Base-by-base conservation (phyloP, 1,140 invertebrate genomes). In the Physella acuta region DNA sequence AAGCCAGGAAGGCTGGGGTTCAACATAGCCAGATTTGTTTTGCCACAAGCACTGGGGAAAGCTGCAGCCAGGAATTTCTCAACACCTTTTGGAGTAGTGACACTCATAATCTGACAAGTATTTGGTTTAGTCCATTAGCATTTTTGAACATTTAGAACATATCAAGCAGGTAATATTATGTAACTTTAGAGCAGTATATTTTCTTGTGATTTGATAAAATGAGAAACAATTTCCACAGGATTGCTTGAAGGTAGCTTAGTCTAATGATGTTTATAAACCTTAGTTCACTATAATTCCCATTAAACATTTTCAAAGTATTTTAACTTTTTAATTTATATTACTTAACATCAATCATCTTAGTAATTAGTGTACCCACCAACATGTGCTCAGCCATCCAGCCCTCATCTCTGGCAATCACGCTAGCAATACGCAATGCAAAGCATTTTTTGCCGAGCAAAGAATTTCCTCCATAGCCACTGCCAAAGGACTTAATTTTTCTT, bases 341-440 rank as follows among this genome's bases (percentile, higher is more conserved):
- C n/a, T n/a, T n/a, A n/a, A n/a, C n/a, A n/a, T n/a, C n/a, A n/a
- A n/a, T n/a, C n/a, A n/a, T n/a, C n/a, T n/a, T n/a, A n/a, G n/a
- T n/a, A n/a, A n/a, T n/a, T n/a, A n/a, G n/a, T n/a, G n/a, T n/a
- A 67, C 87, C 86, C 84, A 93, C 92, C 86, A 98, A 87, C 95
- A 99, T 99, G 79, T 99, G 97, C 84, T 99, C 97, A 8, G 97
- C 97, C 2, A 99, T 88, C 98, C 97, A 99, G 16, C 95, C 97
- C 85, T 99, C 97, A 58, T 91, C 88, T 76, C 90, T 89, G 3
- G 95, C 97, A 79, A 99, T 91, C 14, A 92, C 95, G 0, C 94
- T 97, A 0, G 97, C 98, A 76, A 99, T 92, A 73, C 98, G 89
- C 0, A 99, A 88, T 16, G 98, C 97, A 80, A 99, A 97, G 81